phyloP scores from a whole-genome alignment of 2,113 vertebrate genomes.

The Cavia aperea region DNA sequence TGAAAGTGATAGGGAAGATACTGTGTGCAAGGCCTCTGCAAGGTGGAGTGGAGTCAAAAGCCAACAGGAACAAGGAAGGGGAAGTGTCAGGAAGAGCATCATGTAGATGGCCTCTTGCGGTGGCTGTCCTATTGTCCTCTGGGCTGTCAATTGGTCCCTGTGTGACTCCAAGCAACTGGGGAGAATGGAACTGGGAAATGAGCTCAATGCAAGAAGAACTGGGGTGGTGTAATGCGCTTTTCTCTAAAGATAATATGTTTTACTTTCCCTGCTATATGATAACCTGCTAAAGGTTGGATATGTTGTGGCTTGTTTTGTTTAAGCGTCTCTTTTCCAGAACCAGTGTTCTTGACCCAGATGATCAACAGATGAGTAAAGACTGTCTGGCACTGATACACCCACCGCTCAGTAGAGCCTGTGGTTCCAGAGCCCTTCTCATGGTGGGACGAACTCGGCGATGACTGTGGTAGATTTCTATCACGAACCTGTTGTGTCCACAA shows the following conservation, averaged over 20 bases:
- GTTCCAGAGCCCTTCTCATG: background rate
- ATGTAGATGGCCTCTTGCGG: constrained; percentile 43
- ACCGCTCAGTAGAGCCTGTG: accelerated
- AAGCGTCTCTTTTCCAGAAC: background rate
- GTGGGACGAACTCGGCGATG: accelerated
- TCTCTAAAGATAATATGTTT: background rate
- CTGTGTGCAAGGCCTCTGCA: background rate
- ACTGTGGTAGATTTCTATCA: background rate
- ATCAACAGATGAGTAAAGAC: background rate
- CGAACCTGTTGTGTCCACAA: background rate
- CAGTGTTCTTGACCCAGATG: background rate
- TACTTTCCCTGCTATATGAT: background rate
- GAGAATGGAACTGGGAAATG: background rate
- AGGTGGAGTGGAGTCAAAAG: background rate
- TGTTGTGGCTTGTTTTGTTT: background rate
- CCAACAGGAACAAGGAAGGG: background rate
- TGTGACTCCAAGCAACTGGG: background rate
- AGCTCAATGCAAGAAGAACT: background rate
- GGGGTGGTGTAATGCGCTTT: background rate
- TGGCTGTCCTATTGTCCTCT: background rate
- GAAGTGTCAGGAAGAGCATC: background rate
- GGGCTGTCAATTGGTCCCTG: background rate
- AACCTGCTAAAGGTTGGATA: background rate
- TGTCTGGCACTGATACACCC: background rate
- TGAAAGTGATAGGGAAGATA: background rate